Evolutionary conservation across 2,888 invertebrate genomes (phyloP).

Genomic region (Eutolmus rufibarbis): DNA sequence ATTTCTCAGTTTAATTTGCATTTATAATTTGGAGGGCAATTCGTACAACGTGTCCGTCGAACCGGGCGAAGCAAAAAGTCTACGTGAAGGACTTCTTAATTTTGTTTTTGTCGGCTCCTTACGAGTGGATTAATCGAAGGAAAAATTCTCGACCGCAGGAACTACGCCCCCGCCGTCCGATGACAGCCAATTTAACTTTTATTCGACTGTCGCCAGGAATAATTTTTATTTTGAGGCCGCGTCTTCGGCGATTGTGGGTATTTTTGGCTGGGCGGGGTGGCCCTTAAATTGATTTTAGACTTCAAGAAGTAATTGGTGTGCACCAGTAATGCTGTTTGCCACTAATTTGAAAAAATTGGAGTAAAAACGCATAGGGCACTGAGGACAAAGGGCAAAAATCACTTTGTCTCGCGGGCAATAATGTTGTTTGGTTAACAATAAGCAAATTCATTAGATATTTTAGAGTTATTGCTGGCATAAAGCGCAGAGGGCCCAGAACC

Average conservation of each 20-base stretch:
- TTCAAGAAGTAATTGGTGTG: neutral
- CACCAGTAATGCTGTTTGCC: neutral
- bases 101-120: neutral
- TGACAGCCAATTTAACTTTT: conserved; percentile 7
- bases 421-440: neutral
- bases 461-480: conserved; percentile 19
- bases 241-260: neutral
- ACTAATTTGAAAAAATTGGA: neutral
- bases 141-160: neutral
- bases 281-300: neutral
- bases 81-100: neutral
- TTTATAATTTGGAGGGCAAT: neutral
- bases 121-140: neutral
- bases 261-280: neutral
- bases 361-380: neutral
- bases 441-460: conserved; percentile 3
- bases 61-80: neutral
- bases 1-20: neutral
- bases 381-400: neutral
- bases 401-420: neutral
- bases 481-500: neutral
- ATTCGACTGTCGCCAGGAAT: neutral
- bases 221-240: neutral
- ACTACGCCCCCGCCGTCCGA: neutral
- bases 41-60: neutral